Evolutionary conservation across 2,113 vertebrate species (phyloP).

Genomic region (Perca flavescens): DNA sequence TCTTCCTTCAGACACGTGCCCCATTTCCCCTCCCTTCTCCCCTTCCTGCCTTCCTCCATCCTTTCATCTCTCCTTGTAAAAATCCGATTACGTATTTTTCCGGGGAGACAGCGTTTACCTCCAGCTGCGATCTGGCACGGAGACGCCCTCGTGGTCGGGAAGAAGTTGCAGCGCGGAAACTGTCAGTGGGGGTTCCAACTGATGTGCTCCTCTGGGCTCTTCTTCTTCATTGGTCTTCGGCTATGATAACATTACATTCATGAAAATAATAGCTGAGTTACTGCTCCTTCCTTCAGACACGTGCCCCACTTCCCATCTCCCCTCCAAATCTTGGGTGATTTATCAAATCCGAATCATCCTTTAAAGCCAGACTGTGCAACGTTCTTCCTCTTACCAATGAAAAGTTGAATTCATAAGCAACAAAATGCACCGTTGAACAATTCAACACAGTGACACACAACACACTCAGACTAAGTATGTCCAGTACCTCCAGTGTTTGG

Average conservation of each 20-base stretch:
- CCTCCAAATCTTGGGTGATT: neutral
- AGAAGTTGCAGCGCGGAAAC: conserved; percentile 13
- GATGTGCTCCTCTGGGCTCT: neutral
- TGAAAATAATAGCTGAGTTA: neutral
- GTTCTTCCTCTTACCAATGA: neutral
- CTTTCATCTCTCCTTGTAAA: conserved; percentile 30
- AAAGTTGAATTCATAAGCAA: too few species aligned
- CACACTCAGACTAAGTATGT: neutral
- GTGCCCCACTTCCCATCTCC: neutral
- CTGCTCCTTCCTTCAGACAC: neutral
- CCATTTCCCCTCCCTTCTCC: neutral
- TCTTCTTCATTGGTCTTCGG: neutral
- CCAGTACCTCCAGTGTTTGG: too few species aligned
- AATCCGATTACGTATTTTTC: conserved; percentile 16
- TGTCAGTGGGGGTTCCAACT: neutral
- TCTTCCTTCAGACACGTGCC: conserved; percentile 14
- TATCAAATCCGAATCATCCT: neutral
- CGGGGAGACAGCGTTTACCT: conserved; percentile 31
- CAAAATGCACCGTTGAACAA: too few species aligned
- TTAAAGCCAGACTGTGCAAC: neutral
- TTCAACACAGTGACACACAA: neutral
- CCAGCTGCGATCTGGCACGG: conserved; percentile 60
- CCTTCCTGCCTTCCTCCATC: neutral
- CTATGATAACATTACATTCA: neutral
- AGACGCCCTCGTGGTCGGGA: neutral